A percentile compares a stretch with the other conserved stretches of the same genome.
These are phyloP conservation scores for Drosophila sturtevanti DNA, from an alignment of 1,140 invertebrate species.

Conservation along the genomic window DNA sequence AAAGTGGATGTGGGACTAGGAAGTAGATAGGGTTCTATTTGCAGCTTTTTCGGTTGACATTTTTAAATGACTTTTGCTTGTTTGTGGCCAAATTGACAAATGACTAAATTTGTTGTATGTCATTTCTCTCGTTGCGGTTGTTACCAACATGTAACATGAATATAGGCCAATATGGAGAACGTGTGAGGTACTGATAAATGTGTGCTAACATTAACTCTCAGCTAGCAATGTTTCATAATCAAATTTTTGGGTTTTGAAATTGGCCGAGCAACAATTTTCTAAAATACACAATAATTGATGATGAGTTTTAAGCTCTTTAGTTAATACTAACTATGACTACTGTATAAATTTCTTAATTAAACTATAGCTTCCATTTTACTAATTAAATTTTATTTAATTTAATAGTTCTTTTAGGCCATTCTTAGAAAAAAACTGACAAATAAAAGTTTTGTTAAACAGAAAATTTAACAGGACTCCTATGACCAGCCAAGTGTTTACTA, in stretches of 20 bases:
- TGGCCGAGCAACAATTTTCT: slow-evolving; percentile 11
- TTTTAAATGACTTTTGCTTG: slow-evolving; percentile 63
- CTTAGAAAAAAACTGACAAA: too few species aligned
- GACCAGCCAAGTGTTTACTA: too few species aligned
- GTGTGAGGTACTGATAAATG: slow-evolving; percentile 36
- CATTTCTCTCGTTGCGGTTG: slow-evolving; percentile 3
- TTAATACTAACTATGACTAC: too few species aligned
- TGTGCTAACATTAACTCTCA: slow-evolving; percentile 21
- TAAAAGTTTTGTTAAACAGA: too few species aligned
- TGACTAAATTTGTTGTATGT: slow-evolving; percentile 53
- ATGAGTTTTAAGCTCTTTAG: slow-evolving; percentile 1
- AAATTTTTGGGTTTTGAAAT: slow-evolving; percentile 40
- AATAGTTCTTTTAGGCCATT: too few species aligned
- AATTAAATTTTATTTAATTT: too few species aligned
- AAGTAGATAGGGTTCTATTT: slow-evolving; percentile 9
- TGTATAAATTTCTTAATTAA: too few species aligned
- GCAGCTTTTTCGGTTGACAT: slow-evolving; percentile 35
- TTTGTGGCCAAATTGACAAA: slow-evolving; percentile 56
- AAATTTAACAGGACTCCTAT: too few species aligned
- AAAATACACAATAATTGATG: slow-evolving; percentile 38
- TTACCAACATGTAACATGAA: slow-evolving; percentile 20
- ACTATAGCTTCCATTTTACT: too few species aligned
- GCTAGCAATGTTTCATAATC: slow-evolving; percentile 54
- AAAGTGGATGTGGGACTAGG: background rate
- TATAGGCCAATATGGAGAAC: background rate